phyloP scores from a whole-genome alignment of 1,140 invertebrate species.

The Plodia interpunctella region DNA sequence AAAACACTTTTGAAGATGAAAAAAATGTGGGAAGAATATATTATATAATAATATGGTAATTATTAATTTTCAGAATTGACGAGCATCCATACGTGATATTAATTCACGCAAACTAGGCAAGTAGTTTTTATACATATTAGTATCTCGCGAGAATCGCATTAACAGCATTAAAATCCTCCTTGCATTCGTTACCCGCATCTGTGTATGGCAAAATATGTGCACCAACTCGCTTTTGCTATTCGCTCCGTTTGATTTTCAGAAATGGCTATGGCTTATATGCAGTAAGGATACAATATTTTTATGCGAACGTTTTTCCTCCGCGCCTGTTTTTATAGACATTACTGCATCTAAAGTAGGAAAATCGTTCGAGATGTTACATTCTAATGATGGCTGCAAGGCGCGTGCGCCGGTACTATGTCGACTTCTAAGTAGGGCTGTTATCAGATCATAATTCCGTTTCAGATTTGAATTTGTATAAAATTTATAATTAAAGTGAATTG shows the following conservation, averaged over 20 bases:
- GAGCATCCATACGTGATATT: not conserved
- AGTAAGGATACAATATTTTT: constrained; percentile 76
- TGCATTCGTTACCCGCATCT: constrained; percentile 67
- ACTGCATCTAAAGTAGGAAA: constrained; percentile 73
- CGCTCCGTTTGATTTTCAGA: constrained; percentile 76
- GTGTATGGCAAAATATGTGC: constrained; percentile 73
- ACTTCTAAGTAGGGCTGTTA: constrained; percentile 37
- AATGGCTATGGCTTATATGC: constrained; percentile 64
- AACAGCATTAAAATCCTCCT: constrained; percentile 70
- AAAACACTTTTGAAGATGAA: no score
- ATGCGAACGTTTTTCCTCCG: constrained; percentile 65
- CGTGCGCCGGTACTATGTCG: constrained; percentile 61
- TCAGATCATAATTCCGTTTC: no score
- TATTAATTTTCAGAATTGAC: no score
- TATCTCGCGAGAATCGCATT: constrained; percentile 66
- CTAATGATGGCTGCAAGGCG: constrained; percentile 58
- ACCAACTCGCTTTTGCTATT: constrained; percentile 54
- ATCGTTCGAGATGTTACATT: constrained; percentile 72
- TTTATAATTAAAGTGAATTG: no score
- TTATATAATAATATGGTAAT: no score
- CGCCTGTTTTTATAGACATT: constrained; percentile 64
- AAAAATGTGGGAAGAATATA: no score
- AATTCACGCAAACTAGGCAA: not conserved
- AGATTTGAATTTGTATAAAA: no score
- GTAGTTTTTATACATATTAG: not conserved